Percentiles rank a stretch among this genome's conserved stretches.
These are phyloP conservation scores for Caenorhabditis elegans DNA, from an alignment of 1,140 invertebrate species.

Conservation along the genomic window WBcel235 BX284603.4:5703001-5703500, in stretches of 20 bases:
- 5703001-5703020: background rate
- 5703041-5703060: background rate
- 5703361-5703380: background rate
- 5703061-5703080: background rate
- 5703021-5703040: background rate
- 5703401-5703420: too few relatives aligned
- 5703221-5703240: conserved; percentile 30
- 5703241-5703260: conserved; percentile 18
- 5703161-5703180: conserved; percentile 35
- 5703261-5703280: background rate
- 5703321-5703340: background rate
- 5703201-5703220: background rate
- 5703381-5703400: background rate
- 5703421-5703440: background rate
- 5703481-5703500: conserved; percentile 41
- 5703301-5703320: background rate
- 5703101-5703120: background rate
- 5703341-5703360: background rate
- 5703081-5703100: background rate
- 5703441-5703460: conserved; percentile 39
- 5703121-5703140: background rate
- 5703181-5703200: background rate
- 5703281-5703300: background rate
- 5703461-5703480: conserved; percentile 36
- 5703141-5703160: background rate